Evolutionary conservation across 2,113 vertebrate species (phyloP), one percentile per base, ranked within the genome.

Genomic region (Pedetes capensis): DNA sequence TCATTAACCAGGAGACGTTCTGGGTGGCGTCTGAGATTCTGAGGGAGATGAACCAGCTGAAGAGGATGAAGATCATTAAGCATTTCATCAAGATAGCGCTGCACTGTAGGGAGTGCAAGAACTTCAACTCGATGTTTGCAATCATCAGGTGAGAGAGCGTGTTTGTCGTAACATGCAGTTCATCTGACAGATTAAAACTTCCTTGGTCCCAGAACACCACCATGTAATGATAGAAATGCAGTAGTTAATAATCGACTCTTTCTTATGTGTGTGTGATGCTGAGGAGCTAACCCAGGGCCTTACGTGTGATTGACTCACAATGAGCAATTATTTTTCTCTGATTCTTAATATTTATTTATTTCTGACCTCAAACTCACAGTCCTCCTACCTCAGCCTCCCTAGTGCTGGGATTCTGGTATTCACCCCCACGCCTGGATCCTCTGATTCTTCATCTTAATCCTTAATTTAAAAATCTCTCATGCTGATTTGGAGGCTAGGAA

Each of bases 121-220:
- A 99, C 98, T 99, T 99, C 98, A 99, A 99, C 98, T 99, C 99
- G 0, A 99, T 99, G 99, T 99, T 99, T 97, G 99, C 99, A 90
- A 99, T 99, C 97, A 99, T 99, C 98, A 99, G 99, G 99, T 99
- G 97, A 96, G 81, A 57, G 51, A 44, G 13, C 32, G 11, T 0
- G 12, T 14, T n/a, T 53, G 53, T 49, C 5, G 0, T 55, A 8
- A 71, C 66, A 53, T 59, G 61, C n/a, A 42, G 0, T 78, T 61
- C 5, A 16, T 2, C 18, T 59, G 72, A 25, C n/a, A 61, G 32
- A 49, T 87, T 79, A 5, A 83, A 87, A 83, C 11, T 55, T 53
- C 4, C 2, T 51, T 49, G 63, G 6, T 87, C 53, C 37, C 57
- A 16, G 61, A 85, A 27, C 13, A 44, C 49, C 13, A 44, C 49